Evolutionary conservation across 1,140 invertebrate genomes (phyloP), one percentile per base, ranked within the genome.

Genomic region (Helicorthomorpha holstii): DNA sequence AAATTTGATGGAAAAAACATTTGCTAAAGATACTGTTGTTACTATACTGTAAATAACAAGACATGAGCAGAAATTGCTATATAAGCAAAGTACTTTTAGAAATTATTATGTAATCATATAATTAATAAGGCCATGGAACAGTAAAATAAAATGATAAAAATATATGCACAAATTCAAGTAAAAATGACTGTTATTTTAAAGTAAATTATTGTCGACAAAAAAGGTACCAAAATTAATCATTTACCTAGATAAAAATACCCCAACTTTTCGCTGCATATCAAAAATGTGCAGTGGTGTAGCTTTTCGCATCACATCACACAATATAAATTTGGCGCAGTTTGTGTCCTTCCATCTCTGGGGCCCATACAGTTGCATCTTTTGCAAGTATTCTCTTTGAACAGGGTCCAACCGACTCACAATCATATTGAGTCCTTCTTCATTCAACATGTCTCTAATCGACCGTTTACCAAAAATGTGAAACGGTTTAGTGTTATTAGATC

Each of bases 221-320:
- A 7, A 34, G 29, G 19, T 10, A 25, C 21, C 19, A 12, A 21
- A 41, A 41, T 19, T 12, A 41, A 41, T 41, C 12, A 48, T 44
- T 52, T 38, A 52, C 51, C 49, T 12, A 2, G 51, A 52, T 10
- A 52, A 34, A 29, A 52, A 52, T 49, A 48, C 21, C 2, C 51
- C 51, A 38, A 52, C 47, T 27, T 34, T 12, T 25, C 51, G 7
- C 23, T 52, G 44, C 19, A 48, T 4, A 29, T 52, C 51, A 22
- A 49, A 38, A 22, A 52, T 34, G 27, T 52, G 51, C 19, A 49
- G 45, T 4, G 23, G 25, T 21, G 23, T 34, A 3, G 51, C 49
- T 49, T 48, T 49, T 3, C 49, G 22, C 45, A 52, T 52, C 3
- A 52, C 51, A 34, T 49, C 44, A 41, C 51, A 52, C 2, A 52